Evolutionary conservation across 2,888 invertebrate species (phyloP), one percentile per base, ranked within the genome.

Genomic region (Oscheius sp.): DNA sequence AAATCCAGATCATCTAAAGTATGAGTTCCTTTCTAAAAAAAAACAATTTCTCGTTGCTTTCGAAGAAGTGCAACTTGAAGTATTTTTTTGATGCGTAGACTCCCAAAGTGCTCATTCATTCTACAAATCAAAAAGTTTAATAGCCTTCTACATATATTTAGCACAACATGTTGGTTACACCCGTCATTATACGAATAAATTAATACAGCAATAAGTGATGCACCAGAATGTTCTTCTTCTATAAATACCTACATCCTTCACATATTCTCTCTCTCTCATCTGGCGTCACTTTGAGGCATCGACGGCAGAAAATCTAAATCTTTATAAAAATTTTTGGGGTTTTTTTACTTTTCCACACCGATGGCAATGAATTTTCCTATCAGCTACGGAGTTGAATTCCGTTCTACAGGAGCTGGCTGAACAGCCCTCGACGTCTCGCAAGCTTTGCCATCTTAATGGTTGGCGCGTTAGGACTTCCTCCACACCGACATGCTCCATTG

Each of bases 401-500:
- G 93, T 92, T n/a, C 93, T 92, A 87, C 96, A 97, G 26, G 67
- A 45, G 73, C 91, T 90, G 5, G 77, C 67, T 2, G 78, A 68
- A 87, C 97, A 98, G 86, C 93, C 92, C 70, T 91, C 91, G 26
- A 36, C 36, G 8, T 36, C 36, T 14, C 36, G 36, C 14, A 9
- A 8, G 8, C 36, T 36, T 36, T 9, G 26, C 75, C 75, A 45
- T 78, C 71, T 44, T 79, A 79, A 28, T 68, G 51, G 68, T 14
- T 0, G 93, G 91, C 82, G 63, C 14, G 59, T 49, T 44, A 67
- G 22, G 26, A 57, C 57, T 17, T 67, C 72, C 14, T 70, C 73
- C 5, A 94, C 94, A 77, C 91, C 91, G 78, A 92, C 91, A 87
- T 97, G 96, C 87, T 95, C 94, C 72, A 92, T 92, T 71, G 93